Evolutionary conservation across 1,140 invertebrate genomes (phyloP), one percentile per base, ranked within the genome.

Genomic region (Stratiolaelaps scimitus): DNA sequence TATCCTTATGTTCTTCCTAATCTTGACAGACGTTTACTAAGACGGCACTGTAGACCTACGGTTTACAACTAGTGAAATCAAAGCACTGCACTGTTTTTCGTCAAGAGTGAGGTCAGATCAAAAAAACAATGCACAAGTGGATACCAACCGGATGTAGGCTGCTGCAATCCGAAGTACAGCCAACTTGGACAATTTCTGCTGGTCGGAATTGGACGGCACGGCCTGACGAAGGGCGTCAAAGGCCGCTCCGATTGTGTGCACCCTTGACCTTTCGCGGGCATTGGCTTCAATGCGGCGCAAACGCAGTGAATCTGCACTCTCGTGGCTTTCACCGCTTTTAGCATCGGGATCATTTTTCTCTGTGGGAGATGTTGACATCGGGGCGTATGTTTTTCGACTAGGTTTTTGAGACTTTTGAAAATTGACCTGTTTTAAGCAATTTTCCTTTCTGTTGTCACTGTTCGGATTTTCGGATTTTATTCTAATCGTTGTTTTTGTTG

Each of bases 181-280:
- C 28, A 95, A 75, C 73, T 93, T 93, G 0, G 88, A 92, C 7
- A 94, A 80, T 76, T 93, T 92, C 73, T 93, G 90, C 73, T 89
- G 89, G 74, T 90, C 86, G 6, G 88, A 90, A 72, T 92, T 93
- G 0, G 89, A 83, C 0, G 91, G 91, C 13, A 95, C 85, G 0
- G 89, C 80, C 44, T 80, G 80, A 40, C 90, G 79, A 0, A 95
- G 77, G 0, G 86, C 91, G 65, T 95, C 90, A 75, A 93, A 95
- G 0, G 90, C 90, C 0, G 90, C 90, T 72, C 89, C 92, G 68
- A 95, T 94, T 0, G 90, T 93, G 74, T 95, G 91, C 0, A 95
- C 91, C 47, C 91, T 78, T 13, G 90, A 90, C 40, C 91, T 78
- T 75, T 95, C 91, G 1, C 91, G 79, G 0, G 90, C 91, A 72